Conservation (phyloP, 1,140 invertebrate species). For the Drosophila navojoa region DNA sequence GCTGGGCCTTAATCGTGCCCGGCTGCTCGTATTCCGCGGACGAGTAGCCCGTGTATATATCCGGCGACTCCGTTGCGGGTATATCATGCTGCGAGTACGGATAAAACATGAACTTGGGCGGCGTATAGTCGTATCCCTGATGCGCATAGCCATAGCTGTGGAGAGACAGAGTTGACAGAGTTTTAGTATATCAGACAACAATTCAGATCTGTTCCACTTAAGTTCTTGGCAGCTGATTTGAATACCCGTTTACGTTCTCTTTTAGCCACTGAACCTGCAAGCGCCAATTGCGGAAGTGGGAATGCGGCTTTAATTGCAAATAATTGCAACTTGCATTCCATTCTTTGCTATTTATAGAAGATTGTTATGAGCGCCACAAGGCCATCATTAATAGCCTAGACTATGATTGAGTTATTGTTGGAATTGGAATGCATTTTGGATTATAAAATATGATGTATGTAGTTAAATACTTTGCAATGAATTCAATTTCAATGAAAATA, state of each 20-base stretch:
- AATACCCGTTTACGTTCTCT: conserved; percentile 21
- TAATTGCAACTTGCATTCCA: not conserved
- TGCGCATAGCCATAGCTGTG: conserved; percentile 77
- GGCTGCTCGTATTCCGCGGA: conserved; percentile 47
- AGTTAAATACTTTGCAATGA: too few species aligned
- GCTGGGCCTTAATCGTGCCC: conserved; percentile 22
- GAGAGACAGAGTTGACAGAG: not conserved
- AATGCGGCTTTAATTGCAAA: not conserved
- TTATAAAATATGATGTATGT: too few species aligned
- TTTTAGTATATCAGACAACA: not conserved
- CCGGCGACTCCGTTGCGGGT: conserved; percentile 50
- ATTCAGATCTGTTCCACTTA: not conserved
- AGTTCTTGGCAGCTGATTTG: not conserved
- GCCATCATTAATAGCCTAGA: not conserved
- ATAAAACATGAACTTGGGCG: conserved; percentile 82
- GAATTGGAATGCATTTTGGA: too few species aligned
- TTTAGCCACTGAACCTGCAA: conserved; percentile 15
- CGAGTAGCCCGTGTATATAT: conserved; percentile 44
- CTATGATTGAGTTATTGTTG: not conserved
- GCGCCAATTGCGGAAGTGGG: not conserved
- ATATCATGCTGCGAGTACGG: conserved; percentile 82
- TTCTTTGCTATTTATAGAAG: conserved; percentile 1
- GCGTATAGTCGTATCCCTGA: conserved; percentile 72
- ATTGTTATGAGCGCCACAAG: not conserved
- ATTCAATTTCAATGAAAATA: too few species aligned